Evolutionary conservation across 2,113 vertebrate genomes (phyloP).

Genomic region (Melierax canorus): DNA sequence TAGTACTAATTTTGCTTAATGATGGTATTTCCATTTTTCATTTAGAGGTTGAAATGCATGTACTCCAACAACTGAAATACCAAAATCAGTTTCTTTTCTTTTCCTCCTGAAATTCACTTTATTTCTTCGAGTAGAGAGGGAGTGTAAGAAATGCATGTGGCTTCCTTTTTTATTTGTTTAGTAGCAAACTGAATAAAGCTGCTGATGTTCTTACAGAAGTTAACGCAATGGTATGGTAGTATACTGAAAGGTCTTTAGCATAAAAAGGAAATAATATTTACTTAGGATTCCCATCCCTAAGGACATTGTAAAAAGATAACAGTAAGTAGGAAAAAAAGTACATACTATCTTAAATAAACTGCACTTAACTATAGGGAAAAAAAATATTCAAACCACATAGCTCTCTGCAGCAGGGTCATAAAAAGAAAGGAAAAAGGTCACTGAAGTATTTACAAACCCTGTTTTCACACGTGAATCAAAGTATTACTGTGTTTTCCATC

Average conservation of each 20-base stretch:
- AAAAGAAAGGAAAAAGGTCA: neutral
- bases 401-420: neutral
- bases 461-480: slow-evolving; percentile 8
- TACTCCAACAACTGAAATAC: neutral
- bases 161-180: neutral
- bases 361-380: neutral
- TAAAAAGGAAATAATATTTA: neutral
- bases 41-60: neutral
- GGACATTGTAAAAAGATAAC: neutral
- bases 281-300: neutral
- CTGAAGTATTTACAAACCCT: neutral
- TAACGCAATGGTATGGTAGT: neutral
- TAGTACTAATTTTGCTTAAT: neutral
- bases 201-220: neutral
- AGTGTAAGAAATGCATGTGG: neutral
- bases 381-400: neutral
- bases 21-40: neutral
- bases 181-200: neutral
- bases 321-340: neutral
- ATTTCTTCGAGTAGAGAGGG: neutral
- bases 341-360: slow-evolving; percentile 16
- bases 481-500: neutral
- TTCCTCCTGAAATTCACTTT: neutral
- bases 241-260: neutral
- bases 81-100: neutral